Conservation (phyloP, 2,888 invertebrate genomes). For the Anaspis maculata region DNA sequence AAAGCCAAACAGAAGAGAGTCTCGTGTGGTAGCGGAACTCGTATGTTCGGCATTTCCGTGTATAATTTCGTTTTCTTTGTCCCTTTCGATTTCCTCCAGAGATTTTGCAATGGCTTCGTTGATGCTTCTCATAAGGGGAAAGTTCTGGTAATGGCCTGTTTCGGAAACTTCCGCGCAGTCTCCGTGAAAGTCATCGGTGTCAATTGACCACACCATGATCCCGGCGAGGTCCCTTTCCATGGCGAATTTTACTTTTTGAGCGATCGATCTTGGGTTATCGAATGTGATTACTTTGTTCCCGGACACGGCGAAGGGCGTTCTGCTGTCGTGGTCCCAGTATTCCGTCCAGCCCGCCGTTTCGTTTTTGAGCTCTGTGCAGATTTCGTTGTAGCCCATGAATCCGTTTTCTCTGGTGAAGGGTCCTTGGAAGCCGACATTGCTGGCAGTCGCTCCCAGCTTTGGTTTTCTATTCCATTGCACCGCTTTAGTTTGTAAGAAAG, state of each 20-base stretch:
- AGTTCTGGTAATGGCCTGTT: slow-evolving; percentile 49
- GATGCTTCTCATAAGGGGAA: slow-evolving; percentile 64
- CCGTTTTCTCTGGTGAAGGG: slow-evolving; percentile 72
- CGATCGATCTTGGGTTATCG: slow-evolving; percentile 67
- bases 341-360: slow-evolving; percentile 55
- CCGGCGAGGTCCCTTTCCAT: slow-evolving; percentile 62
- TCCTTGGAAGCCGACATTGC: slow-evolving; percentile 62
- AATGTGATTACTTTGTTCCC: slow-evolving; percentile 63
- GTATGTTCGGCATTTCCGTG: slow-evolving; percentile 11
- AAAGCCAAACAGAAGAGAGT: neutral
- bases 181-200: slow-evolving; percentile 79
- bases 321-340: slow-evolving; percentile 61
- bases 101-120: slow-evolving; percentile 56
- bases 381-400: slow-evolving; percentile 85
- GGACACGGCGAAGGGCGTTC: slow-evolving; percentile 55
- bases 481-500: slow-evolving; percentile 53
- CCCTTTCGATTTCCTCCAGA: slow-evolving; percentile 44
- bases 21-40: no score
- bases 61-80: slow-evolving; percentile 39
- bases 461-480: slow-evolving; percentile 25
- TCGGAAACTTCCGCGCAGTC: slow-evolving; percentile 50
- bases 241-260: slow-evolving; percentile 62
- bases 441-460: slow-evolving; percentile 48
- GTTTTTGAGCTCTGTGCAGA: slow-evolving; percentile 55
- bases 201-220: slow-evolving; percentile 83